Percentiles rank a stretch among this genome's conserved stretches.
phyloP scores from a whole-genome alignment of 2,113 vertebrate genomes.

The Stomatorhinus ivindoensis region DNA sequence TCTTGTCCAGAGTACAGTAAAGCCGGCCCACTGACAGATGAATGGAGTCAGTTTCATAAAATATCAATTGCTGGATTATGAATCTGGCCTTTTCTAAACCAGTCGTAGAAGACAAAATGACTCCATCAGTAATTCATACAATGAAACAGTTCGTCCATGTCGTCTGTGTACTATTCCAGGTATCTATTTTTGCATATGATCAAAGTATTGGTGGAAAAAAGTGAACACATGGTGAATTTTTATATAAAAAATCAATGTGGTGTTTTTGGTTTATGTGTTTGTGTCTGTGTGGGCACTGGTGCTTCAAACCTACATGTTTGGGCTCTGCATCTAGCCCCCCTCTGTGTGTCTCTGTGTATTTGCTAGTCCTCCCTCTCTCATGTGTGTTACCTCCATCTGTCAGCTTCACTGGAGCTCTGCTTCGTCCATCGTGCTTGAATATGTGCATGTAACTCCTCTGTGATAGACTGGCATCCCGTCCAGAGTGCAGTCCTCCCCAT shows the following conservation, averaged over 20 bases:
- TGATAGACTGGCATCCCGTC: neutral
- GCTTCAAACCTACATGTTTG: neutral
- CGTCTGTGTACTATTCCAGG: neutral
- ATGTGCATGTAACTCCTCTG: neutral
- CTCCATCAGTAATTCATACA: neutral
- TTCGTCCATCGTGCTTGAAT: neutral
- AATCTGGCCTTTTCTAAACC: neutral
- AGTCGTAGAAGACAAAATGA: neutral
- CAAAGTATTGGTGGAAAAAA: neutral
- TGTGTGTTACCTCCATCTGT: neutral
- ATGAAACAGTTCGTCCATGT: neutral
- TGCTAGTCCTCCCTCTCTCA: neutral
- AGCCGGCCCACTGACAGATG: slow-evolving; percentile 2
- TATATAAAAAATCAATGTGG: neutral
- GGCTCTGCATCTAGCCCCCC: neutral
- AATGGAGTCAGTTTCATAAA: slow-evolving; percentile 2
- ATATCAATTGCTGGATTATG: neutral
- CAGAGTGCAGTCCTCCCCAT: neutral
- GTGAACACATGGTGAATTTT: neutral
- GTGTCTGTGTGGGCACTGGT: neutral
- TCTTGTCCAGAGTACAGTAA: slow-evolving; percentile 12
- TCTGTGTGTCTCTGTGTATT: neutral
- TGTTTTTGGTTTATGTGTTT: neutral
- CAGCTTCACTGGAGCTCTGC: neutral
- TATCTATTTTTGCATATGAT: neutral